Conservation (phyloP, 2,113 vertebrate species). For the Bubo blakistoni region DNA sequence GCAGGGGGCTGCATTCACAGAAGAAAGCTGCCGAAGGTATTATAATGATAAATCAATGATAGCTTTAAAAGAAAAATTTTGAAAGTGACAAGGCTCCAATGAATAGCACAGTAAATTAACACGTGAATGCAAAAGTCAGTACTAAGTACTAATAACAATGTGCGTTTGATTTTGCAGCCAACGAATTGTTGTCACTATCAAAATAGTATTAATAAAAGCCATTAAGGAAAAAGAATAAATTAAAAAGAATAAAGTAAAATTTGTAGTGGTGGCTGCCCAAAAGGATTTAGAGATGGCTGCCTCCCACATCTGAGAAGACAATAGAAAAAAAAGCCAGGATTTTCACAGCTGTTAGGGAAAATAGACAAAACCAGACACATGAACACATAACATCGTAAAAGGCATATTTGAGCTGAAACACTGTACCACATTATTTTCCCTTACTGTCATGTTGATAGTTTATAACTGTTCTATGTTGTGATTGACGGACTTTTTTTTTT, state of each 20-base stretch:
- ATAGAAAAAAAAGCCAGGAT: background rate
- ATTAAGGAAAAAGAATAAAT: background rate
- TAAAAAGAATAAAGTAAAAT: background rate
- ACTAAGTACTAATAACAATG: background rate
- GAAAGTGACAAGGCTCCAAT: conserved; percentile 44
- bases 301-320: background rate
- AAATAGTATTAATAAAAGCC: conserved; percentile 13
- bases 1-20: conserved; percentile 12
- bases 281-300: background rate
- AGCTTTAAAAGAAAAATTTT: conserved; percentile 48
- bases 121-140: conserved; percentile 31
- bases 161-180: conserved; percentile 27
- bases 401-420: background rate
- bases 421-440: background rate
- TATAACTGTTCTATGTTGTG: background rate
- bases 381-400: background rate
- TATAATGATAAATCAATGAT: conserved; percentile 67
- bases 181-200: conserved; percentile 1
- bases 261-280: background rate
- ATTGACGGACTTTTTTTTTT: background rate
- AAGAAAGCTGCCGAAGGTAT: conserved; percentile 10
- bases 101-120: conserved; percentile 37
- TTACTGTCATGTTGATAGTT: background rate
- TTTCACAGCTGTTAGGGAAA: background rate
- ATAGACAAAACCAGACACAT: background rate